phyloP scores from a whole-genome alignment of 1,140 invertebrate genomes.

The Drosophila nannoptera region DNA sequence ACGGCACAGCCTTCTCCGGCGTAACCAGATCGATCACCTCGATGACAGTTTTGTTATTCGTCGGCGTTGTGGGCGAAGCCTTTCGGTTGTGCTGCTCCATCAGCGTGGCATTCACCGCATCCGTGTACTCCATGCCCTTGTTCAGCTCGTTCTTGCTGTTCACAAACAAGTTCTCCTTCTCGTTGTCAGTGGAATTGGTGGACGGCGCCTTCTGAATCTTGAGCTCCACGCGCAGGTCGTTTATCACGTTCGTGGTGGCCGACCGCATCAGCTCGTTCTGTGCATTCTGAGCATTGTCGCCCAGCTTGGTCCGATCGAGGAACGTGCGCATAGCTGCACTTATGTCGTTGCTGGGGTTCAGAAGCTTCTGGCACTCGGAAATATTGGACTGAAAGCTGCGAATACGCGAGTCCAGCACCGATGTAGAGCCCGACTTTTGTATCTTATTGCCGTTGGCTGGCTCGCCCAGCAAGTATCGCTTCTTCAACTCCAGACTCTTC shows the following conservation, averaged over 20 bases:
- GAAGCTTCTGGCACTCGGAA: constrained; percentile 91
- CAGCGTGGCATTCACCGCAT: constrained; percentile 73
- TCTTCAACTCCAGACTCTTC: constrained; percentile 90
- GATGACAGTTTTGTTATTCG: constrained; percentile 64
- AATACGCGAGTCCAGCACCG: constrained; percentile 89
- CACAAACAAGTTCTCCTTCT: constrained; percentile 78
- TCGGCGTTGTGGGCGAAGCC: constrained; percentile 61
- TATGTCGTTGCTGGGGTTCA: constrained; percentile 88
- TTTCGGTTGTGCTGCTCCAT: constrained; percentile 67
- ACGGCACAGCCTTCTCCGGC: constrained; percentile 63
- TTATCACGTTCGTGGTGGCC: constrained; percentile 71
- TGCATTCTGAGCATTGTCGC: constrained; percentile 36
- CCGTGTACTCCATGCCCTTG: constrained; percentile 76
- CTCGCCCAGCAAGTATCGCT: constrained; percentile 87
- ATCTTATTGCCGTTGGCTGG: constrained; percentile 83
- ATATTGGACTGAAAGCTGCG: constrained; percentile 91
- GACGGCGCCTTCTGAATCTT: constrained; percentile 71
- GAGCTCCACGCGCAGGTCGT: constrained; percentile 70
- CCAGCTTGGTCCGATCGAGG: constrained; percentile 78
- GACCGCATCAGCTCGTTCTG: constrained; percentile 66
- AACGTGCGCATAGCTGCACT: constrained; percentile 88
- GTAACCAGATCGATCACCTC: constrained; percentile 76
- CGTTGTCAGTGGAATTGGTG: constrained; percentile 72
- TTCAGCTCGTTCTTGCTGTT: constrained; percentile 78
- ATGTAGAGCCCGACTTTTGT: constrained; percentile 90